Evolutionary conservation across 2,797 vertebrate species (phyloP).

Genomic region (Triplophysa yarkandensis): DNA sequence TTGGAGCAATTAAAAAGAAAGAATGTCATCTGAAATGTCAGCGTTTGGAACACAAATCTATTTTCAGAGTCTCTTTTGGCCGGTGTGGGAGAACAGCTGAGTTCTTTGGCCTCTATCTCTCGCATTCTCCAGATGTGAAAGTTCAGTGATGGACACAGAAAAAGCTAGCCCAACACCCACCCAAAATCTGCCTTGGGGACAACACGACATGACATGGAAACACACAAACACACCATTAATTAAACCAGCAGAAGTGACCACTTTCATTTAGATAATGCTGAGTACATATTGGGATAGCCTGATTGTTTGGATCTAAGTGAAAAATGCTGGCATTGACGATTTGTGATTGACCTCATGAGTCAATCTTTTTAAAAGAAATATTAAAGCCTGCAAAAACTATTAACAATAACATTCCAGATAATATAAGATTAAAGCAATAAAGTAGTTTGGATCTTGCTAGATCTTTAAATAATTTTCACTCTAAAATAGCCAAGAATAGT

Average conservation of each 20-base stretch:
- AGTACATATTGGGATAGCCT: no score
- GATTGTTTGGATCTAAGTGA: no score
- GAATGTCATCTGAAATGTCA: conserved; percentile 53
- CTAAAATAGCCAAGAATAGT: not conserved
- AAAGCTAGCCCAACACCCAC: conserved; percentile 62
- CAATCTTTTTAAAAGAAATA: not conserved
- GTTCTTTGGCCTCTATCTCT: conserved; percentile 66
- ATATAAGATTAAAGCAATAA: conserved; percentile 53
- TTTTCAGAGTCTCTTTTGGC: conserved; percentile 63
- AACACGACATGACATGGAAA: conserved; percentile 36
- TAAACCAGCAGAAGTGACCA: not conserved
- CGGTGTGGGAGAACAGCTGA: conserved; percentile 82
- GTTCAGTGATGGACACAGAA: conserved; percentile 71
- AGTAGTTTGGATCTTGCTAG: conserved; percentile 40
- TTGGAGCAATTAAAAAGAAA: conserved; percentile 51
- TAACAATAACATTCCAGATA: conserved; percentile 55
- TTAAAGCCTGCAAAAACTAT: conserved; percentile 67
- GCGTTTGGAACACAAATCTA: conserved; percentile 67
- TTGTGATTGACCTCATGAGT: not conserved
- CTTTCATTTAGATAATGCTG: no score
- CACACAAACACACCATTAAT: not conserved
- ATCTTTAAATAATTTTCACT: conserved; percentile 51
- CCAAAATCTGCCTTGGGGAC: conserved; percentile 42
- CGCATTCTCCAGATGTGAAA: conserved; percentile 77
- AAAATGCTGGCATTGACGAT: not conserved